phyloP scores from a whole-genome alignment of 2,113 vertebrate genomes.

The Nyctereutes procyonoides region DNA sequence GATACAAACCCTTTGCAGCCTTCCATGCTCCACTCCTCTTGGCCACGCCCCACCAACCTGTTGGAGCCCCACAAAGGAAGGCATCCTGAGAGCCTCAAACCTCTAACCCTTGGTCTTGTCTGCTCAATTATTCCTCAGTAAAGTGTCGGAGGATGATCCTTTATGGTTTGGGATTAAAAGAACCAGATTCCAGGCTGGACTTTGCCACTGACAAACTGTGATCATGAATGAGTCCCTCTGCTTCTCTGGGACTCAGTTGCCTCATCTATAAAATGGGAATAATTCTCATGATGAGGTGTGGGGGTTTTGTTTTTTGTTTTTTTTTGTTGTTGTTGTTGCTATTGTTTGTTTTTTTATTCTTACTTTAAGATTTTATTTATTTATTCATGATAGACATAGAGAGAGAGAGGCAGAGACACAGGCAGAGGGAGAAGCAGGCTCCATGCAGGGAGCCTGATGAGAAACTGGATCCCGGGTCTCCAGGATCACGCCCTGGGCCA shows the following conservation, averaged over 20 bases:
- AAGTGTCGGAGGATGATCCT: background rate
- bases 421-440: too few species aligned
- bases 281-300: background rate
- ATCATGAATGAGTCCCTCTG: background rate
- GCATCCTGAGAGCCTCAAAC: background rate
- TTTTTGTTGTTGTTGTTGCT: too few species aligned
- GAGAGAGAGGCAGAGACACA: too few species aligned
- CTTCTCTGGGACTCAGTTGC: background rate
- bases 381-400: too few species aligned
- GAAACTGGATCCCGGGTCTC: too few species aligned
- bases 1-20: background rate
- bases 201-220: background rate
- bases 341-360: too few species aligned
- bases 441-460: too few species aligned
- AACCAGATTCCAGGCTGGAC: background rate
- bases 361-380: too few species aligned
- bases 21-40: background rate
- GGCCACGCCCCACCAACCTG: background rate
- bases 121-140: background rate
- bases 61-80: background rate
- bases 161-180: background rate
- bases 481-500: too few species aligned
- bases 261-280: background rate
- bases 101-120: background rate
- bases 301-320: too few species aligned